Conservation (phyloP, 92 coral and sea anemone genomes). For the Palythoa grandis region DNA sequence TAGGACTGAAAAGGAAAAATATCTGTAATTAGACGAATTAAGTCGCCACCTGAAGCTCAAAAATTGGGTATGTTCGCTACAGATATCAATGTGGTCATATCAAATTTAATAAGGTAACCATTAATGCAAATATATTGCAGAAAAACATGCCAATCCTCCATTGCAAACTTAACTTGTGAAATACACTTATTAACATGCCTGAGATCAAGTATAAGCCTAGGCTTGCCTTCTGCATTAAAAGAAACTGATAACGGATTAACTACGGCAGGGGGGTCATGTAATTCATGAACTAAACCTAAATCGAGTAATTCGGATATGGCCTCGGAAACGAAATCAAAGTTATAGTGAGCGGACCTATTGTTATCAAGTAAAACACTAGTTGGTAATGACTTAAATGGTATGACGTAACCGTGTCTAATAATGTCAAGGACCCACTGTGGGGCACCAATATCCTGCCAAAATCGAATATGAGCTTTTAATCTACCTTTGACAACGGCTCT, state of each 20-base stretch:
- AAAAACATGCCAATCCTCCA: neutral
- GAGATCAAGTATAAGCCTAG: neutral
- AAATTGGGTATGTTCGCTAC: neutral
- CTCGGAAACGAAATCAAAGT: too few species aligned
- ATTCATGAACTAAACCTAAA: conserved; percentile 15
- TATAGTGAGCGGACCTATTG: too few species aligned
- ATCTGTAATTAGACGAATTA: too few species aligned
- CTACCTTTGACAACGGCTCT: conserved; percentile 42
- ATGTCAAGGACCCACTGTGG: too few species aligned
- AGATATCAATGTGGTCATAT: too few species aligned
- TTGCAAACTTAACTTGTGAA: neutral
- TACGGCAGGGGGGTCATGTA: neutral
- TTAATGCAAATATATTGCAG: neutral
- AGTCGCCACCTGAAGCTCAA: too few species aligned
- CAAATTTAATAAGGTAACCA: too few species aligned
- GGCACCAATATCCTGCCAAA: conserved; percentile 41
- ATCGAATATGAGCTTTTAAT: conserved; percentile 15
- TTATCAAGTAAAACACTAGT: too few species aligned
- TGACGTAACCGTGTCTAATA: too few species aligned
- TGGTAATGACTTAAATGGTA: too few species aligned
- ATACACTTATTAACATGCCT: neutral
- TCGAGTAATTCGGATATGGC: too few species aligned
- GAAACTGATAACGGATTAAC: neutral
- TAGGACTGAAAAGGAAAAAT: too few species aligned
- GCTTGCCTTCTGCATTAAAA: conserved; percentile 4